These are phyloP conservation scores for Dipus sagitta DNA, from an alignment of 2,797 vertebrate genomes.

Conservation along the genomic window DNA sequence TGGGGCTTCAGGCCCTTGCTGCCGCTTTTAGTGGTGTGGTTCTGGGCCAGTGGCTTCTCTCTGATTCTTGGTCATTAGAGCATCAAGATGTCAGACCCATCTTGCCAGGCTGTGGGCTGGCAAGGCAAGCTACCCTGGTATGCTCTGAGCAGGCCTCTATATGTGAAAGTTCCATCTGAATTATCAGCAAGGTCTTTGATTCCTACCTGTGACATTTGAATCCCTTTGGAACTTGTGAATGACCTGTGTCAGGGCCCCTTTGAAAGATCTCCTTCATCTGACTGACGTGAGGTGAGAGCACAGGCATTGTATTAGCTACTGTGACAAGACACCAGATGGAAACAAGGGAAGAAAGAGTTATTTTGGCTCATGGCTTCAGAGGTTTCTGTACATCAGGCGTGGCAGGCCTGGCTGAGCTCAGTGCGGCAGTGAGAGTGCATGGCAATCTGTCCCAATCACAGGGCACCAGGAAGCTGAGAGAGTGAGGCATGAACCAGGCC, in stretches of 20 bases:
- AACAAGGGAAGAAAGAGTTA: neutral
- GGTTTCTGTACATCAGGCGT: neutral
- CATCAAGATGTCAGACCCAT: neutral
- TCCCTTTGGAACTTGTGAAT: neutral
- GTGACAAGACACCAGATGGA: neutral
- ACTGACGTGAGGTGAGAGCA: neutral
- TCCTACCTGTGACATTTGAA: neutral
- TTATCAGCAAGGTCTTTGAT: neutral
- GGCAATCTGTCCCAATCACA: neutral
- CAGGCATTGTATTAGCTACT: neutral
- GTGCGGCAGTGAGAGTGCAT: neutral
- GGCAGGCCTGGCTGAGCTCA: neutral
- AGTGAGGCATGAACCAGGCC: neutral
- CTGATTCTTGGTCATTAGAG: neutral
- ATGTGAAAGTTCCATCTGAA: neutral
- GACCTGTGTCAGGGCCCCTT: neutral
- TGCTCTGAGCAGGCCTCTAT: neutral
- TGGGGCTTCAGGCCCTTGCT: neutral
- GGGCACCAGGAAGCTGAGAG: neutral
- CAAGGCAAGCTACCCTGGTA: neutral
- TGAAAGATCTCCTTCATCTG: neutral
- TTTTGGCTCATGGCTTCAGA: neutral
- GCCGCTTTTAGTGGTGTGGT: neutral
- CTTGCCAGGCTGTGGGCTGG: neutral
- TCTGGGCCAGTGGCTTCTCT: neutral